These are phyloP conservation scores for Drosophila mojavensis DNA, from an alignment of 1,140 invertebrate species.

Conservation along the genomic window DNA sequence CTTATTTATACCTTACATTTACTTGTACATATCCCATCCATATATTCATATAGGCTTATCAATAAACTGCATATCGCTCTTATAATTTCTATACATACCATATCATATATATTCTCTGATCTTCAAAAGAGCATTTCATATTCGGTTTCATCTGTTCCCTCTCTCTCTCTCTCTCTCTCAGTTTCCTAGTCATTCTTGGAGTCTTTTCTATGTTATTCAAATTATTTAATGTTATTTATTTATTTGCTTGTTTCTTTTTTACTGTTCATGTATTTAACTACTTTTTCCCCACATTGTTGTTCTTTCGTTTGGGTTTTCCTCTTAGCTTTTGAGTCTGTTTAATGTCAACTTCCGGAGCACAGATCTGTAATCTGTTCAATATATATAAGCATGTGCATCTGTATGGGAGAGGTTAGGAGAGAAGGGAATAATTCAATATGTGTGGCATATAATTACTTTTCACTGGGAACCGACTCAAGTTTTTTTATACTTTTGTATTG, in stretches of 20 bases:
- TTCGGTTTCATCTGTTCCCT: not conserved
- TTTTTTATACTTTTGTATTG: conserved; percentile 23
- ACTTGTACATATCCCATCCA: no score
- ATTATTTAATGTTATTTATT: conserved; percentile 70
- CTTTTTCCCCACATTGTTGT: conserved; percentile 21
- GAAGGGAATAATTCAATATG: conserved; percentile 29
- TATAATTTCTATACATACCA: no score
- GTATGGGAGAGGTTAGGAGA: not conserved
- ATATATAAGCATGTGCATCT: not conserved
- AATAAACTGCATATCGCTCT: no score
- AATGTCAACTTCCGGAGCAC: conserved; percentile 56
- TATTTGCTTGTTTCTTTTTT: conserved; percentile 32
- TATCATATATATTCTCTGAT: no score
- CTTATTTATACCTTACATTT: no score
- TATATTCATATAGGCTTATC: no score
- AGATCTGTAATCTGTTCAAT: conserved; percentile 25
- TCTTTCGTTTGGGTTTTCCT: conserved; percentile 28
- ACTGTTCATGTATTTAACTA: conserved; percentile 52
- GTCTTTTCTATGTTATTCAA: conserved; percentile 35
- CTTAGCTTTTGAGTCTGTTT: conserved; percentile 38
- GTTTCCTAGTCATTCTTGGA: not conserved
- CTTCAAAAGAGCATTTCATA: no score
- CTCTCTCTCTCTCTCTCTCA: not conserved
- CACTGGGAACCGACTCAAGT: conserved; percentile 10
- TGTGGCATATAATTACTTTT: conserved; percentile 44